Percentiles rank a stretch among this genome's conserved stretches.
These are phyloP conservation scores for Gadus chalcogrammus DNA, from an alignment of 2,113 vertebrate species.

Conservation along the genomic window DNA sequence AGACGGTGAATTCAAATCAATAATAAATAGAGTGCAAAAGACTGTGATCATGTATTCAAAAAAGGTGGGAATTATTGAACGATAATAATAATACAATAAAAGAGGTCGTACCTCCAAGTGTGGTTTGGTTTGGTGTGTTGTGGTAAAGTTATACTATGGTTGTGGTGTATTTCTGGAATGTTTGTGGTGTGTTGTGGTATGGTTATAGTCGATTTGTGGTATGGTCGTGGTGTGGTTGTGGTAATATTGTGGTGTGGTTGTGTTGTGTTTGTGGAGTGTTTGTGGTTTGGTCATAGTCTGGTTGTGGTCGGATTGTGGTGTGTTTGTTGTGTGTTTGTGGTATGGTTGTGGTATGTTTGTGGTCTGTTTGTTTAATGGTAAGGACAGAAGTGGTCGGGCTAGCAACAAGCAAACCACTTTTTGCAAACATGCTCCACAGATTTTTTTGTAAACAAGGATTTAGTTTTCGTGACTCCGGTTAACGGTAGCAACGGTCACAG, in stretches of 20 bases:
- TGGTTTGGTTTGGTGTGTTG: too few relatives aligned
- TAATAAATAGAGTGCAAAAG: too few relatives aligned
- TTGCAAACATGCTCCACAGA: conserved; percentile 7
- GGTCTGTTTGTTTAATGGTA: too few relatives aligned
- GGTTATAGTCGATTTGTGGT: background rate
- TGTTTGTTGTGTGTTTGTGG: background rate
- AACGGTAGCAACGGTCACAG: too few relatives aligned
- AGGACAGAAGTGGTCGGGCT: background rate
- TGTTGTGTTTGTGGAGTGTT: background rate
- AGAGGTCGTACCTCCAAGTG: too few relatives aligned
- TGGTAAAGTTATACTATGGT: too few relatives aligned
- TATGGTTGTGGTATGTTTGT: background rate
- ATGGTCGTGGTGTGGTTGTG: background rate
- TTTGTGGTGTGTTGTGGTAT: background rate
- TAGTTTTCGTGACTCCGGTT: conserved; percentile 20
- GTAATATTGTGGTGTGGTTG: background rate
- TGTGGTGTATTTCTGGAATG: too few relatives aligned
- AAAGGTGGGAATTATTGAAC: too few relatives aligned
- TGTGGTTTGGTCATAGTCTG: background rate
- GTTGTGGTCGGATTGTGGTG: background rate
- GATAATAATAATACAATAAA: too few relatives aligned
- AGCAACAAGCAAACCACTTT: conserved; percentile 6
- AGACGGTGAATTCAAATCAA: too few relatives aligned
- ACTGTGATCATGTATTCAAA: too few relatives aligned
- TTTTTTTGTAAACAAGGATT: conserved; percentile 1